Evolutionary conservation across 1,140 invertebrate species (phyloP), one percentile per base, ranked within the genome.

Genomic region (Phortica variegata): DNA sequence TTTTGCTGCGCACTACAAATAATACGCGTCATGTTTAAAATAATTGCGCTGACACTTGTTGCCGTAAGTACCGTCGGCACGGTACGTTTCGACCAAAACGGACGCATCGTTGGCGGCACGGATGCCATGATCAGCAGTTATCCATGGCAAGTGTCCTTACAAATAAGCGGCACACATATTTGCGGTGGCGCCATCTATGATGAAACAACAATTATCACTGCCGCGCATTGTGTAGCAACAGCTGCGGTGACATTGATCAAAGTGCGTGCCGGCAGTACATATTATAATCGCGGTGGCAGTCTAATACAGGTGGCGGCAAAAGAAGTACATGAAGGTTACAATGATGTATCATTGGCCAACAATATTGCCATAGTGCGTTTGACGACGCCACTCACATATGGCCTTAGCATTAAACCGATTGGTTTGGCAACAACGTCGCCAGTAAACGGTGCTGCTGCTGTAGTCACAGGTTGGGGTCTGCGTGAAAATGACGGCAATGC

Each of bases 111-210:
- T 29, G 81, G 81, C 20, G 83, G 83, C n/a, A 53, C 55, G 21
- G 45, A 70, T 3, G 74, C 78, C 17, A 65, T 60, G 12, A 80
- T 84, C 26, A 65, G 78, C 15, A 65, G 80, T 32, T 82, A 80
- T 49, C 83, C 83, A 29, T 84, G 80, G 65, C 78, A 80, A 75
- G 75, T 79, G 32, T 81, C 81, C n/a, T 52, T 86, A 2, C 66
- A 77, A 47, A 73, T 69, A 34, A 74, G 70, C 0, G 76, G 77
- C 0, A 65, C 72, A 26, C 81, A 83, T 59, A 80, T 81, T 31
- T 83, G 82, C 54, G 83, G 82, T 0, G 83, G 82, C 0, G 79
- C 79, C 0, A 65, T 85, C 5, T 79, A 83, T 38, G 78, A 77
- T 13, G 61, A 76, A 9, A 65, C 77, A 2, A 79, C 80, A 7